Evolutionary conservation across 2,888 invertebrate species (phyloP).

Genomic region (Stenodema calcarata): DNA sequence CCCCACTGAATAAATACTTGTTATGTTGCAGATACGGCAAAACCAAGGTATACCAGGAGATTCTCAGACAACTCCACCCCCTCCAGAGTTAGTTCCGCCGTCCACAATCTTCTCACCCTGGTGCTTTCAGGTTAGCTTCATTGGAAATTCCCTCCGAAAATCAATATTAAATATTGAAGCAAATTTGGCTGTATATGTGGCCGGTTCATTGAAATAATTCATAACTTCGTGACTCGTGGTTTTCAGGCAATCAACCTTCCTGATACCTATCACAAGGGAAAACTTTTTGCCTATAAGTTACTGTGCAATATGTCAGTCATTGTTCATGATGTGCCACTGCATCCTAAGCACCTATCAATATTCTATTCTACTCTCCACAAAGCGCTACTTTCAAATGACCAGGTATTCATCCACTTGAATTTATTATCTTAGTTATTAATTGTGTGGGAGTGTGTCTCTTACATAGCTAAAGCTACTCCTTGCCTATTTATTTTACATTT

Average conservation of each 20-base stretch:
- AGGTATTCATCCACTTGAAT: conserved; percentile 63
- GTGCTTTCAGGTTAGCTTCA: conserved; percentile 82
- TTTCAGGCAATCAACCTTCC: conserved; percentile 73
- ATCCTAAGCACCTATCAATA: conserved; percentile 77
- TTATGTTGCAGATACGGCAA: conserved; percentile 67
- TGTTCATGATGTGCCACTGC: conserved; percentile 75
- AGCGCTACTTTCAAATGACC: conserved; percentile 69
- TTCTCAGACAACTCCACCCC: conserved; percentile 77
- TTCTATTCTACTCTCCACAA: conserved; percentile 86
- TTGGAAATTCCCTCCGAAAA: background rate
- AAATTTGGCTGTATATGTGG: too few species aligned
- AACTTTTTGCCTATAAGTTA: conserved; percentile 83
- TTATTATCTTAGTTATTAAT: background rate
- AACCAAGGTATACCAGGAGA: conserved; percentile 81
- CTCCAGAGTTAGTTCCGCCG: conserved; percentile 81
- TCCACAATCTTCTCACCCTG: conserved; percentile 88
- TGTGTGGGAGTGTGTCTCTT: too few species aligned
- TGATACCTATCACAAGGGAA: conserved; percentile 76
- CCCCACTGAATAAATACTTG: background rate
- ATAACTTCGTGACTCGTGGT: background rate
- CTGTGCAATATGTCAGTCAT: conserved; percentile 82
- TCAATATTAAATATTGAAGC: background rate
- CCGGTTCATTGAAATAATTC: background rate
- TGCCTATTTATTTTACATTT: too few species aligned
- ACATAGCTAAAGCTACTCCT: too few species aligned